Base-by-base conservation (phyloP, 2,888 invertebrate species). In the Xylota sylvarum region DNA sequence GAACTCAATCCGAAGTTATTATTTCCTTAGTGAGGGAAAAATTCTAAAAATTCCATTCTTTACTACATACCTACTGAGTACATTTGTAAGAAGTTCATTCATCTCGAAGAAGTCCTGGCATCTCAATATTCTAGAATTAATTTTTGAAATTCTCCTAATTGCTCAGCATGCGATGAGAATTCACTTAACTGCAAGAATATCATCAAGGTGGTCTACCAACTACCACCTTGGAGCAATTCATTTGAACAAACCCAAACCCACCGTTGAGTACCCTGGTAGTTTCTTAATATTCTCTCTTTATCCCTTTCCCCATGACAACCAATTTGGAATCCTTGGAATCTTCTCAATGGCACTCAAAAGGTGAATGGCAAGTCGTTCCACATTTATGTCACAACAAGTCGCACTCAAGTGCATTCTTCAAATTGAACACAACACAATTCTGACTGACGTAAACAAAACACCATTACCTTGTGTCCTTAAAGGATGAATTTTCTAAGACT, bases 131-230 rank as follows among this genome's bases (percentile, higher is more conserved):
- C 14, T n/a, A 43, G 48, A 6, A 37, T 14, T 40, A 14, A 67
- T 50, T 23, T 27, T 35, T 76, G 48, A 50, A 14, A 4, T 30
- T 52, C 32, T 43, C 60, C 65, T 65, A 79, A 78, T 73, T 52
- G 52, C 83, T 46, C 83, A 83, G 82, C 82, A 46, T 43, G 79
- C 10, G 17, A 37, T 35, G 7, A 67, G 17, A 46, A 62, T 32
- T 64, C 10, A 62, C 69, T 58, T 37, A 76, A 30, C 56, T 30
- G n/a, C 9, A 19, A 43, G 43, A 60, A 55, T 46, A 23, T 17
- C 60, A 37, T 76, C 81, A 81, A 85, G 85, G 85, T 85, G 85
- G 85, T 85, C 85, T 80, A 65, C 74, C 70, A n/a, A 85, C 37
- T 35, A 62, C 23, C 52, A 70, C 60, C 64, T 40, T 43, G 23